A percentile compares a stretch with the other conserved stretches of the same genome.
Evolutionary conservation across 2,113 vertebrate species (phyloP).

Genomic region (Naja naja): DNA sequence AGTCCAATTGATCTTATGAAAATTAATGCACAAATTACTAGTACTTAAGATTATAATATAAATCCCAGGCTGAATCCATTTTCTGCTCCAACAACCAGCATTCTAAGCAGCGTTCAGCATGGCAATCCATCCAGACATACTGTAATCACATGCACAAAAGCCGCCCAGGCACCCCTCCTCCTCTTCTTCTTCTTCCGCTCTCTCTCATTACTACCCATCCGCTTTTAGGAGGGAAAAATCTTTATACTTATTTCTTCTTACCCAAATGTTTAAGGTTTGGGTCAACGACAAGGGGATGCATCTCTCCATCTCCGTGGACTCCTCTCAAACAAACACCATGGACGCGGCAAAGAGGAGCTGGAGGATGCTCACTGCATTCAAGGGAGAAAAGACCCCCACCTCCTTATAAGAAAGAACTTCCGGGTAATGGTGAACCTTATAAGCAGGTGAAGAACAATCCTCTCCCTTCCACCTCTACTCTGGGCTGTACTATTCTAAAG

Average conservation of each 20-base stretch:
- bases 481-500: slow-evolving; percentile 20
- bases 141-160: slow-evolving; percentile 27
- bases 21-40: slow-evolving; percentile 19
- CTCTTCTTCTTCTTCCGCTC: slow-evolving; percentile 20
- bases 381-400: slow-evolving; percentile 14
- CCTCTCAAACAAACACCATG: slow-evolving; percentile 31
- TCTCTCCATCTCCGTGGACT: slow-evolving; percentile 57
- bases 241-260: slow-evolving; percentile 5
- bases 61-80: slow-evolving; percentile 34
- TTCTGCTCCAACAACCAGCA: background rate
- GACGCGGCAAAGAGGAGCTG: slow-evolving; percentile 22
- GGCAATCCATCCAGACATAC: slow-evolving; percentile 40
- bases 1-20: background rate
- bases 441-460: slow-evolving; percentile 32
- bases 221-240: background rate
- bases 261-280: slow-evolving; percentile 22
- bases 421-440: slow-evolving; percentile 24
- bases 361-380: slow-evolving; percentile 40
- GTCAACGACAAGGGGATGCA: slow-evolving; percentile 35
- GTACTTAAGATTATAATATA: slow-evolving; percentile 34
- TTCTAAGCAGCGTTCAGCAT: slow-evolving; percentile 13
- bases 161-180: slow-evolving; percentile 35
- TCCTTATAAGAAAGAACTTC: slow-evolving; percentile 33
- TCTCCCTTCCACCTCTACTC: slow-evolving; percentile 3
- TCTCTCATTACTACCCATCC: background rate